Evolutionary conservation across 2,888 invertebrate species (phyloP), one percentile per base, ranked within the genome.

Genomic region (Heliconius erato): DNA sequence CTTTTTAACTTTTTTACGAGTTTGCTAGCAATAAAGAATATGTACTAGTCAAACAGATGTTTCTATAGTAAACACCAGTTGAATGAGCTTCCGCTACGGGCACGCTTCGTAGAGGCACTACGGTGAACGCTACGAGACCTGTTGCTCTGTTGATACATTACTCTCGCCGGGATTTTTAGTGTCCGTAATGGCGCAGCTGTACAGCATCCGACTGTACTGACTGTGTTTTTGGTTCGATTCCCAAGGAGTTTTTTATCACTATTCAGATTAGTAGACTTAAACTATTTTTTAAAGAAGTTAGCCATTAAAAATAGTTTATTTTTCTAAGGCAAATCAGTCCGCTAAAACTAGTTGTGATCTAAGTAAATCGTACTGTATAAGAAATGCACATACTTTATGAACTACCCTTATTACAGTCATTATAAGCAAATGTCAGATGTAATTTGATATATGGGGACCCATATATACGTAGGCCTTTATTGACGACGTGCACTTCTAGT

Each of bases 381-480:
- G 32, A 59, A 74, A 74, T 74, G 74, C 74, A 59, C 74, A 74
- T 74, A 59, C n/a, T 59, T 74, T 54, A 74, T 74, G 74, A 74
- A 32, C 32, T 32, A 12, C 28, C 74, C 23, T 59, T 54, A 32
- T 74, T 59, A 74, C 32, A 23, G 32, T 4, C 54, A 59, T 74
- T 35, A 74, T 54, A 32, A 59, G 74, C n/a, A 54, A 74, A 59
- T 59, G 54, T 74, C 59, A 74, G 54, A 12, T 23, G 12, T 74
- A 54, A 54, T 74, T 54, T 54, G 49, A 28, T 1, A 59, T 54
- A 23, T 32, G 19, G 19, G 35, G 19, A 28, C 1, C 54, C 40
- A 40, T 32, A 5, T 11, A 54, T 23, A 44, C 2, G 16, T 3
- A 16, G 14, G n/a, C 26, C 16, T 44, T 0, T 2, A n/a, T 3